phyloP scores from a whole-genome alignment of 2,113 vertebrate species.

The Melanerpes aurifrons region DNA sequence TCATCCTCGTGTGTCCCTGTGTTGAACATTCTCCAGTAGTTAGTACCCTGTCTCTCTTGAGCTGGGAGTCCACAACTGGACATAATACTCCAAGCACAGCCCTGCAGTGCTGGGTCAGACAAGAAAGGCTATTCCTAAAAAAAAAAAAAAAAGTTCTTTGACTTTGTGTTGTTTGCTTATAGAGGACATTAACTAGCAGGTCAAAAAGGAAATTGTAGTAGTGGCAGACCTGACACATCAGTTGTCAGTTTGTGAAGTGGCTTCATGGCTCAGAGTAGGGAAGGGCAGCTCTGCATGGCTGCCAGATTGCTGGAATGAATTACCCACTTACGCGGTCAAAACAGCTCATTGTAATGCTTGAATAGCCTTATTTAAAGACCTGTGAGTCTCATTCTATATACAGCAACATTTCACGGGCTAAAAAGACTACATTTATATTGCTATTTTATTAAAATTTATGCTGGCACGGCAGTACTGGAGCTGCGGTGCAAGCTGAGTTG shows the following conservation, averaged over 20 bases:
- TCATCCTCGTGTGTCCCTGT: too few relatives aligned
- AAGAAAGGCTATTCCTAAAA: not conserved
- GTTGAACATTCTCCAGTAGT: too few relatives aligned
- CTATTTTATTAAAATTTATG: slow-evolving; percentile 59
- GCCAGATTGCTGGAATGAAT: not conserved
- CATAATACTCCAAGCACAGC: too few relatives aligned
- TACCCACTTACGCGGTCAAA: not conserved
- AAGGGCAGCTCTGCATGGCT: not conserved
- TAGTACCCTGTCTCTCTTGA: too few relatives aligned
- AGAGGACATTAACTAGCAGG: not conserved
- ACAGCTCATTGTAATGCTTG: slow-evolving; percentile 11
- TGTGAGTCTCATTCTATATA: not conserved
- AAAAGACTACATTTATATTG: slow-evolving; percentile 42
- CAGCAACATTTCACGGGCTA: slow-evolving; percentile 34
- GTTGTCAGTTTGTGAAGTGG: not conserved
- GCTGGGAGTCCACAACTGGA: too few relatives aligned
- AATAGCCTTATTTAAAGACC: slow-evolving; percentile 39
- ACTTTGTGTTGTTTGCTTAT: not conserved
- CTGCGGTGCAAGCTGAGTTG: slow-evolving; percentile 31
- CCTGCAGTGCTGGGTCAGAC: not conserved
- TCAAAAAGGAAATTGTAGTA: not conserved
- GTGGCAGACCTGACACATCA: not conserved
- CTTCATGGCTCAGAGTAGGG: not conserved
- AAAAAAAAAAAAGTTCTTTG: not conserved
- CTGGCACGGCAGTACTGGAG: slow-evolving; percentile 1